These are phyloP conservation scores for Synanthedon formicaeformis DNA, from an alignment of 2,888 invertebrate genomes.

Conservation along the genomic window DNA sequence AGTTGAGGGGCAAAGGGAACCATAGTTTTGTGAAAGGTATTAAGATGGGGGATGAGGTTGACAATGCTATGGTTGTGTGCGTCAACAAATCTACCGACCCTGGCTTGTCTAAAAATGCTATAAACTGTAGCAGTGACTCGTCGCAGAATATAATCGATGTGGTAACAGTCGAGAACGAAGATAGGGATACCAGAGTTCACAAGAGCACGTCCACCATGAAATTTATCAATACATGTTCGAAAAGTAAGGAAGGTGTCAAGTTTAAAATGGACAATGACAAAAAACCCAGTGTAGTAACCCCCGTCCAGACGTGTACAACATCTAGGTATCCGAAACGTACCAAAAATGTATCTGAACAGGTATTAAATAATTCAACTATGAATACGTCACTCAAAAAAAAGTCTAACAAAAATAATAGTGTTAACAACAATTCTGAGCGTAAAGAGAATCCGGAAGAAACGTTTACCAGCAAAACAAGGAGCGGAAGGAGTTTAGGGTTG, in stretches of 20 bases:
- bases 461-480: slow-evolving; percentile 35
- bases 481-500: slow-evolving; percentile 37
- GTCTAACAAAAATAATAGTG: slow-evolving; percentile 21
- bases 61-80: slow-evolving; percentile 31
- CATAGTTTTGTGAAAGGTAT: slow-evolving; percentile 39
- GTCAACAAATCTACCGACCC: slow-evolving; percentile 44
- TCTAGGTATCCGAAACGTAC: slow-evolving; percentile 48
- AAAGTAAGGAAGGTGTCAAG: slow-evolving; percentile 15
- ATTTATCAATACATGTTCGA: slow-evolving; percentile 31
- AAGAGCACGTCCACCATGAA: slow-evolving; percentile 45
- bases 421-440: slow-evolving; percentile 30
- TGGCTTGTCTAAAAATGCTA: slow-evolving; percentile 17
- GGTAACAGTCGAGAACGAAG: slow-evolving; percentile 31
- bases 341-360: slow-evolving; percentile 18
- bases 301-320: slow-evolving; percentile 32
- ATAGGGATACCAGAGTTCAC: slow-evolving; percentile 25
- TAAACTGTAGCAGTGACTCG: slow-evolving; percentile 49
- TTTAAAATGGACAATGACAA: slow-evolving; percentile 12
- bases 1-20: slow-evolving; percentile 34
- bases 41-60: slow-evolving; percentile 19
- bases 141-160: slow-evolving; percentile 50
- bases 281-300: slow-evolving; percentile 19
- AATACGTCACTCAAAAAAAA: slow-evolving; percentile 17
- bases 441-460: slow-evolving; percentile 41
- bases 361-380: slow-evolving; percentile 9